phyloP scores from a whole-genome alignment of 2,888 invertebrate species.

The Drosophila longiperda region DNA sequence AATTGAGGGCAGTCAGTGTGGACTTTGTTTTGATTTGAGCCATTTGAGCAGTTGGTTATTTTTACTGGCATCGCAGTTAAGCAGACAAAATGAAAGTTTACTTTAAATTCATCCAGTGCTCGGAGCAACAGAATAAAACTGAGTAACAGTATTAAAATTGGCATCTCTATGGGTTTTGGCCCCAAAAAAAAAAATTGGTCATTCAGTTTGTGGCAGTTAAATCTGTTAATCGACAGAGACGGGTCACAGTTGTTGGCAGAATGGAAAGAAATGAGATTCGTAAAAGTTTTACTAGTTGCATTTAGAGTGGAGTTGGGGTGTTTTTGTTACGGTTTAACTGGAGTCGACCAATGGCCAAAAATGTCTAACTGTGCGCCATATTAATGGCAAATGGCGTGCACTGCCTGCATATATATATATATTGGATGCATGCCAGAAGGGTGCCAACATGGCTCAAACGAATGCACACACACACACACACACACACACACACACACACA shows the following conservation, averaged over 20 bases:
- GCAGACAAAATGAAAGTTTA: slow-evolving; percentile 58
- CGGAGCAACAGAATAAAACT: slow-evolving; percentile 7
- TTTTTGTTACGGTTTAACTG: neutral
- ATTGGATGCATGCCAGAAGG: slow-evolving; percentile 44
- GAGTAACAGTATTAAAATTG: neutral
- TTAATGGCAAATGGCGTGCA: slow-evolving; percentile 64
- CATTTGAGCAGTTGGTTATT: slow-evolving; percentile 20
- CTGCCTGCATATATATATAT: slow-evolving; percentile 22
- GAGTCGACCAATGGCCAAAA: slow-evolving; percentile 29
- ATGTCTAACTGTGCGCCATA: slow-evolving; percentile 66
- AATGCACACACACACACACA: neutral
- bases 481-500: neutral
- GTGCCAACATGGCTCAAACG: slow-evolving; percentile 48
- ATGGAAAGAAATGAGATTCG: slow-evolving; percentile 52
- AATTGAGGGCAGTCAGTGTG: slow-evolving; percentile 11
- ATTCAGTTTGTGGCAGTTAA: slow-evolving; percentile 57
- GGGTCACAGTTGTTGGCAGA: slow-evolving; percentile 59
- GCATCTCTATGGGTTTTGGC: slow-evolving; percentile 20
- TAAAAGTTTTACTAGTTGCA: slow-evolving; percentile 72
- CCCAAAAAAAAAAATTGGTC: slow-evolving; percentile 20
- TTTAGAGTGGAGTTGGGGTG: slow-evolving; percentile 32
- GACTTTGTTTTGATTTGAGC: slow-evolving; percentile 62
- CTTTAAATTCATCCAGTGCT: slow-evolving; percentile 48
- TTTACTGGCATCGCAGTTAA: slow-evolving; percentile 29
- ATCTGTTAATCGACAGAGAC: slow-evolving; percentile 76